These are phyloP conservation scores for Chelon labrosus DNA, from an alignment of 2,797 vertebrate species.

Conservation along the genomic window DNA sequence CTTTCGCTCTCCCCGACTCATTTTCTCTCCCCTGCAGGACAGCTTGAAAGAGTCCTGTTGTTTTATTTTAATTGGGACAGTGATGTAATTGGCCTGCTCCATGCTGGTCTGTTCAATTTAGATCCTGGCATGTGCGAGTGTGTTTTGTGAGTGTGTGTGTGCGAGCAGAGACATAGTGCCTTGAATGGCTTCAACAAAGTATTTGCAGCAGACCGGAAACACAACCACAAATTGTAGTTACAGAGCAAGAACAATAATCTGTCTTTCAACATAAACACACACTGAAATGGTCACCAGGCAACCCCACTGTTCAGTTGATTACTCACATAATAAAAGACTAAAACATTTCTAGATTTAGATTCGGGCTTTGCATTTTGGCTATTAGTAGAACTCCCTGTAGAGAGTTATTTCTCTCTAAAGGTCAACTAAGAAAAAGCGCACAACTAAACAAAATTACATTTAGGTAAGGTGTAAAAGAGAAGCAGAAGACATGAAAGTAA, in stretches of 20 bases:
- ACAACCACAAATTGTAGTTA: background rate
- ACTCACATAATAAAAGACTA: background rate
- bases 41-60: constrained; percentile 84
- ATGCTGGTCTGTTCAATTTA: constrained; percentile 82
- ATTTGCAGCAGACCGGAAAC: constrained; percentile 1
- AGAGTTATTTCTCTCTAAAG: constrained; percentile 14
- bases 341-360: background rate
- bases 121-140: constrained; percentile 60
- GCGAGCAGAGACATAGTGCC: constrained; percentile 9
- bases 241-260: constrained; percentile 3
- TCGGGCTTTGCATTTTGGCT: background rate
- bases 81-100: constrained; percentile 85
- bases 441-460: background rate
- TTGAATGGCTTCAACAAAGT: constrained; percentile 23
- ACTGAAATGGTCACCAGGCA: background rate
- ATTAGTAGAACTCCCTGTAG: constrained; percentile 13
- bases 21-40: constrained; percentile 85
- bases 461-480: background rate
- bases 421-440: constrained; percentile 5
- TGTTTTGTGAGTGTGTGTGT: constrained; percentile 15
- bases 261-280: constrained; percentile 7
- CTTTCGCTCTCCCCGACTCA: constrained; percentile 69
- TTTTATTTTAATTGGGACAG: constrained; percentile 86
- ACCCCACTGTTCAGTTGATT: constrained; percentile 1
- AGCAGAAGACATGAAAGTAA: background rate